A percentile compares a stretch with the other conserved stretches of the same genome.
Conservation (phyloP, 2,113 vertebrate genomes). For the Salvelinus fontinalis region DNA sequence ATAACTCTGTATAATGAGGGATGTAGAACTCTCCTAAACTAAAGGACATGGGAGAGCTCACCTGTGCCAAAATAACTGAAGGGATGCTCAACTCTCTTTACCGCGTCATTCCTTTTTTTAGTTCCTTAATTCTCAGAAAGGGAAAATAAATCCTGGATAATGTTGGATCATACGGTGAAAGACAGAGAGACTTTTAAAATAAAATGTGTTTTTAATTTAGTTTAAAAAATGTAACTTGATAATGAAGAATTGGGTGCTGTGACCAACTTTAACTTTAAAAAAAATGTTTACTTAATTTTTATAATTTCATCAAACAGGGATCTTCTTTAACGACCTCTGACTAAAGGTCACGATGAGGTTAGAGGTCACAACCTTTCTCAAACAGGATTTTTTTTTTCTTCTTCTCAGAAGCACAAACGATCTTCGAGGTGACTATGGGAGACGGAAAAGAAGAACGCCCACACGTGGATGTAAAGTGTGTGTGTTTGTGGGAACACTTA, state of each 20-base stretch:
- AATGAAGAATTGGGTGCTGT: conserved; percentile 60
- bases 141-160: not conserved
- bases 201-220: conserved; percentile 14
- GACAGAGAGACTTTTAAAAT: not conserved
- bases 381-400: conserved; percentile 11
- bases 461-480: not conserved
- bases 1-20: not conserved
- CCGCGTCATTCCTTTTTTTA: conserved; percentile 31
- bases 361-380: not conserved
- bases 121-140: conserved; percentile 41
- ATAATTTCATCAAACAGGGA: not conserved
- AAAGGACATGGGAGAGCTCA: too few relatives aligned
- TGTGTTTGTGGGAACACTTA: conserved; percentile 35
- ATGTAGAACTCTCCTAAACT: too few relatives aligned
- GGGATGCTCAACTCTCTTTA: too few relatives aligned
- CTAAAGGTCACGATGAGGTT: not conserved
- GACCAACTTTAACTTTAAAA: conserved; percentile 32
- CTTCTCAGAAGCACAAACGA: conserved; percentile 61
- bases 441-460: conserved; percentile 48
- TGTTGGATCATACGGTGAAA: not conserved
- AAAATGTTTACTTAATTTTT: conserved; percentile 8
- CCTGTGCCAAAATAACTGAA: too few relatives aligned
- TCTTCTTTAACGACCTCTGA: conserved; percentile 5
- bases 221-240: conserved; percentile 40
- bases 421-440: conserved; percentile 36